Evolutionary conservation across 2,797 vertebrate species (phyloP).

Genomic region (Stomatorhinus walkeri): DNA sequence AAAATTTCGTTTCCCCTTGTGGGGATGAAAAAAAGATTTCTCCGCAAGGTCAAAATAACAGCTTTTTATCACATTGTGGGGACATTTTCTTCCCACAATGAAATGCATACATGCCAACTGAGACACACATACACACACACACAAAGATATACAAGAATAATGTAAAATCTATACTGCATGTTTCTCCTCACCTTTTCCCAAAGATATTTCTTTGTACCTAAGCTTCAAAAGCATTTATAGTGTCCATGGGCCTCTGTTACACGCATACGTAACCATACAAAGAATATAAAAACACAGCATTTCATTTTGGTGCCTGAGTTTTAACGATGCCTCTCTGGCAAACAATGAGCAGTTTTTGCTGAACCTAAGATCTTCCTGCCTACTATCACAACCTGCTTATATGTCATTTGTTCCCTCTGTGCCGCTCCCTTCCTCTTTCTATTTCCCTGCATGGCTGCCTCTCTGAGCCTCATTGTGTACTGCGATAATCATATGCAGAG

Average conservation of each 20-base stretch:
- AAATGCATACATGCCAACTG: not conserved
- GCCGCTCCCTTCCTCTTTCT: not conserved
- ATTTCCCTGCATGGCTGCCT: not conserved
- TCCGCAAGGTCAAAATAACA: not conserved
- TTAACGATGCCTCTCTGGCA: not conserved
- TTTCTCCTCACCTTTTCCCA: not conserved
- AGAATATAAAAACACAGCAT: not conserved
- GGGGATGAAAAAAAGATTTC: not conserved
- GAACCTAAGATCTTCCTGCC: not conserved
- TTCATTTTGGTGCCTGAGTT: not conserved
- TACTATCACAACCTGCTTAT: not conserved
- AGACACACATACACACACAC: not conserved
- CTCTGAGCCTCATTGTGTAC: conserved; percentile 7
- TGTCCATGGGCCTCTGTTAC: not conserved
- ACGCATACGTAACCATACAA: not conserved
- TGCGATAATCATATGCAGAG: conserved; percentile 5
- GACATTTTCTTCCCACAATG: not conserved
- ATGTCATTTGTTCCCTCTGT: not conserved
- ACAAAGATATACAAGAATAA: not conserved
- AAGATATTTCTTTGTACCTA: not conserved
- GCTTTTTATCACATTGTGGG: not conserved
- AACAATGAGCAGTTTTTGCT: not conserved
- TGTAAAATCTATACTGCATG: not conserved
- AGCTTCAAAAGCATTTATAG: not conserved
- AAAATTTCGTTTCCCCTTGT: not conserved